Evolutionary conservation across 2,113 vertebrate genomes (phyloP).

Genomic region (Ciconia maguari): DNA sequence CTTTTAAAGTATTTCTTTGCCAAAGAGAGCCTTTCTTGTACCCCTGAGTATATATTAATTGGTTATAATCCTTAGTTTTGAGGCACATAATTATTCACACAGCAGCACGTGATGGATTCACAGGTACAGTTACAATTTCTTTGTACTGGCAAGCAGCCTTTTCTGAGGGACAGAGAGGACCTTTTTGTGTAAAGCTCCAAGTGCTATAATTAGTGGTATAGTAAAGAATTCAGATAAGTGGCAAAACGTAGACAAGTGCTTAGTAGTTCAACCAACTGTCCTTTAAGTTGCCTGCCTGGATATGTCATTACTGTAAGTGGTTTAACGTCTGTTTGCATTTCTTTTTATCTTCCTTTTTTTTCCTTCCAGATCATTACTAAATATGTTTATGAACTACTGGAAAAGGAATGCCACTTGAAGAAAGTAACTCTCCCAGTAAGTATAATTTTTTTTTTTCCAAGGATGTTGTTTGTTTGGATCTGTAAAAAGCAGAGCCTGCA

Average conservation of each 20-base stretch:
- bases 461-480: background rate
- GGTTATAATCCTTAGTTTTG: conserved; percentile 22
- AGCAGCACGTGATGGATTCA: background rate
- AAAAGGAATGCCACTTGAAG: conserved; percentile 92
- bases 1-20: conserved; percentile 20
- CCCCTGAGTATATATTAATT: conserved; percentile 18
- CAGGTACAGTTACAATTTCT: background rate
- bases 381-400: conserved; percentile 91
- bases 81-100: background rate
- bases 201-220: background rate
- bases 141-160: background rate
- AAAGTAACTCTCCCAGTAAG: conserved; percentile 94
- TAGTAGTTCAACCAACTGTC: background rate
- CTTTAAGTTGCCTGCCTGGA: background rate
- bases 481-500: background rate
- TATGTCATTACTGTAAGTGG: background rate
- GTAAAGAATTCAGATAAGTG: background rate
- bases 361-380: conserved; percentile 91
- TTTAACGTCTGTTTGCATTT: background rate
- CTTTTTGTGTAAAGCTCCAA: background rate
- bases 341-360: conserved; percentile 6
- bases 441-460: background rate
- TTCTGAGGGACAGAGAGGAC: background rate
- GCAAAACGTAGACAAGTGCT: background rate
- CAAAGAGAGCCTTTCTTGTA: background rate